phyloP scores from a whole-genome alignment of 2,113 vertebrate genomes.

The Micronycteris hirsuta region DNA sequence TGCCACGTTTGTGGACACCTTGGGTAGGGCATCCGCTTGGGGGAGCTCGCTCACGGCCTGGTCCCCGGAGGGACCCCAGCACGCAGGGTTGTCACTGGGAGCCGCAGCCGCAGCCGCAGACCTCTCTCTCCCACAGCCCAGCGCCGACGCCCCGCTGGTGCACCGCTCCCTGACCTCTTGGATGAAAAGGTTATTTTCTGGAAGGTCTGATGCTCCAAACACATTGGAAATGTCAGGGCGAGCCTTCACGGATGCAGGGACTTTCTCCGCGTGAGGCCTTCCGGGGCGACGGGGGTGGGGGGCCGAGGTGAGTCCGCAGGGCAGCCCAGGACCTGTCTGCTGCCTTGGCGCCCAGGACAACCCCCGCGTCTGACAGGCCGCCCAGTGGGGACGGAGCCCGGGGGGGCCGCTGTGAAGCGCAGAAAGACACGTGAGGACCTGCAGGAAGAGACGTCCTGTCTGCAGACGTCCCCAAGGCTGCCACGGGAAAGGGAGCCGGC shows the following conservation, averaged over 20 bases:
- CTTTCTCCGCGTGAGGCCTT: neutral
- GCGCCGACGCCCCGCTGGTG: fast-evolving
- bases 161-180: neutral
- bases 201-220: neutral
- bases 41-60: neutral
- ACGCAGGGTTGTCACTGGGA: neutral
- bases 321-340: too few relatives aligned
- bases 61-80: fast-evolving
- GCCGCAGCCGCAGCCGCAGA: fast-evolving
- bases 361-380: fast-evolving
- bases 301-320: fast-evolving
- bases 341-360: too few relatives aligned
- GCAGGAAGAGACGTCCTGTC: fast-evolving
- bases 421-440: fast-evolving
- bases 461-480: fast-evolving
- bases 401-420: fast-evolving
- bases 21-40: fast-evolving
- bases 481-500: neutral
- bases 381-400: fast-evolving
- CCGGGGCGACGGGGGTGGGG: fast-evolving
- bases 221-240: neutral
- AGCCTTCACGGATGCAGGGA: neutral
- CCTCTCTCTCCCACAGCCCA: neutral
- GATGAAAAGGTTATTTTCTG: neutral
- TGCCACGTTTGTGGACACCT: fast-evolving